Percentiles rank a stretch among this genome's conserved stretches.
Evolutionary conservation across 2,888 invertebrate species (phyloP).

Genomic region (Caenorhabditis sp.): DNA sequence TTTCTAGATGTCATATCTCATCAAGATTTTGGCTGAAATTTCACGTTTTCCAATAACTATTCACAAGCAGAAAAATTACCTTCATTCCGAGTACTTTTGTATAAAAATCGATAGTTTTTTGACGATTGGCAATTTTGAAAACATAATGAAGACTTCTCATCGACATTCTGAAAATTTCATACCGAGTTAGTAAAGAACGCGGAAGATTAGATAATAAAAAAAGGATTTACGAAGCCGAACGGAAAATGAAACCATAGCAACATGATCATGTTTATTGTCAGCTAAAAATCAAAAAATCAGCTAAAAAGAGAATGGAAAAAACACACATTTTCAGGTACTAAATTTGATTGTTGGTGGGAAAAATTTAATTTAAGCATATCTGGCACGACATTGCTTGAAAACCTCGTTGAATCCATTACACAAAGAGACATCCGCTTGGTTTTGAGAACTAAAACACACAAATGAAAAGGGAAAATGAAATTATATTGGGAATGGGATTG

Average conservation of each 20-base stretch:
- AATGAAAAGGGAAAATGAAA: background rate
- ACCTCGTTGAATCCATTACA: conserved; percentile 98
- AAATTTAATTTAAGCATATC: conserved; percentile 24
- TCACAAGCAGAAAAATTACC: too few relatives aligned
- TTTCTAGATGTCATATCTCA: too few relatives aligned
- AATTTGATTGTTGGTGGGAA: background rate
- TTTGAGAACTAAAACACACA: conserved; percentile 54
- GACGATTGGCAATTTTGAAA: conserved; percentile 90
- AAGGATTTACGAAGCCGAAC: background rate
- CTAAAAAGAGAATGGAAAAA: background rate
- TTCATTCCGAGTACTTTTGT: conserved; percentile 91
- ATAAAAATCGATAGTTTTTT: conserved; percentile 85
- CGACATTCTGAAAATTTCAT: conserved; percentile 14
- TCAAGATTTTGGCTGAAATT: too few relatives aligned
- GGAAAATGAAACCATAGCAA: background rate
- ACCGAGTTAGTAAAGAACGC: background rate
- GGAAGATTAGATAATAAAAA: background rate
- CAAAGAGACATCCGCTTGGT: conserved; percentile 80
- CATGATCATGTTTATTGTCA: background rate
- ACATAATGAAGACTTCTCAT: conserved; percentile 89
- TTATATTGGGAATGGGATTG: background rate
- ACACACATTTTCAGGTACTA: background rate
- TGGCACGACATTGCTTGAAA: conserved; percentile 88
- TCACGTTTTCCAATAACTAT: too few relatives aligned
- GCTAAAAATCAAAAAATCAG: background rate